Base-by-base conservation (phyloP, 2,113 vertebrate species). In the Eptatretus burgeri region DNA sequence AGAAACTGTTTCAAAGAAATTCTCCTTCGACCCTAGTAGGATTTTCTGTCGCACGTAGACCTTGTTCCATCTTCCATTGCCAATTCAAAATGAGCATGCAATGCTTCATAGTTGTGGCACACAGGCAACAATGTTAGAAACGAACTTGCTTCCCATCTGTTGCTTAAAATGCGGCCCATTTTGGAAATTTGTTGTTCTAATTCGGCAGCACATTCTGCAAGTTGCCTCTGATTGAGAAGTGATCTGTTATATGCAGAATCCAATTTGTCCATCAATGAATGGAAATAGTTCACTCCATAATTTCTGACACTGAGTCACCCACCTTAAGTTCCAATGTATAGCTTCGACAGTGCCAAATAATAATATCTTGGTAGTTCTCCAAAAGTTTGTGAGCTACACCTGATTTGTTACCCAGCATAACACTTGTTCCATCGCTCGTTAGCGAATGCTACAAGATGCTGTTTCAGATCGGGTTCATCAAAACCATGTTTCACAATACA, bases 121-220 rank as follows among this genome's bases (percentile, higher is more conserved):
- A 41, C 27, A 41, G 27, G 3, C 27, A 7, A 41, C 27, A 41
- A 3, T 41, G 27, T 41, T 41, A 3, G 7, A 41, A 41, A 41
- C 7, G 27, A 41, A 41, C 27, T 3, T 5, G 27, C 7, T 41
- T 7, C 7, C 27, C n/a, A n/a, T n/a, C 27, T 64, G 14, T 5
- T 64, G 63, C 63, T 64, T 50, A 64, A 64, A 64, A 64, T 50
- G 16, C 63, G 13, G 41, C 63, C 41, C 12, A 64, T 50, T n/a
- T 64, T 51, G 13, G 11, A 63, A 63, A 63, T 63, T 13, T 63
- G 62, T 10, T 12, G n/a, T 63, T 63, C 62, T 52, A 63, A 63
- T 63, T 63, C 62, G 8, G 62, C 62, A 63, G 62, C 62, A 41
- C 62, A 63, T 41, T 63, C 62, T 63, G 17, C 62, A 63, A 63